Evolutionary conservation across 2,888 invertebrate genomes (phyloP), one percentile per base, ranked within the genome.

Genomic region (Oscheius onirici): DNA sequence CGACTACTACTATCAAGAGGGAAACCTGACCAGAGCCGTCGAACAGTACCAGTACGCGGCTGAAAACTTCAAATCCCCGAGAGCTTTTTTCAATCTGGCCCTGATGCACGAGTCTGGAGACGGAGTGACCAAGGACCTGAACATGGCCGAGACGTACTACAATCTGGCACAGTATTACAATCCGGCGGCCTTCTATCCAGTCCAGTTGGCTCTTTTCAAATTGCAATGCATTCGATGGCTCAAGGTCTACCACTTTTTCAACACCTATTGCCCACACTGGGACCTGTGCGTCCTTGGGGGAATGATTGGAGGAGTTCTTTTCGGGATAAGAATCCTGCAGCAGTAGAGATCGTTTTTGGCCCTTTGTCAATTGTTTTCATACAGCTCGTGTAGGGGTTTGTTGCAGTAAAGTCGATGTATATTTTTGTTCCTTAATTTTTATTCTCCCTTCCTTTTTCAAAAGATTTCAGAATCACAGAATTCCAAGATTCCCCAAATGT

Each of bases 81-180:
- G 99, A 88, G 99, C 99, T 3, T 96, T 97, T 92, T 99, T 99
- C 89, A 99, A 99, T 90, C 91, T 99, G 78, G 99, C 95, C 13
- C 99, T 96, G 89, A 99, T 99, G 99, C 97, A 99, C 89, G 97
- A 97, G 89, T 93, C 93, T 81, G 99, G 99, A 0, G 90, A 97
- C 26, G 99, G 99, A 8, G 92, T 99, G 90, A 90, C 91, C 81
- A 75, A 90, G 90, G 92, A 99, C 90, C 92, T 95, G 87, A 95
- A 99, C 90, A 90, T 99, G 72, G 99, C 99, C 28, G 99, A 99
- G 90, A 91, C 99, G 28, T 94, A 94, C 89, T 99, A 97, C 90
- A 99, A 99, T 90, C 91, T 94, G 89, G 96, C 97, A 0, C 94
- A 94, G 0, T 94, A 96, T 88, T 93, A 95, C 0, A 94, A 93